These are phyloP conservation scores for Rhinogobius similis DNA, from an alignment of 2,113 vertebrate species.

Conservation along the genomic window DNA sequence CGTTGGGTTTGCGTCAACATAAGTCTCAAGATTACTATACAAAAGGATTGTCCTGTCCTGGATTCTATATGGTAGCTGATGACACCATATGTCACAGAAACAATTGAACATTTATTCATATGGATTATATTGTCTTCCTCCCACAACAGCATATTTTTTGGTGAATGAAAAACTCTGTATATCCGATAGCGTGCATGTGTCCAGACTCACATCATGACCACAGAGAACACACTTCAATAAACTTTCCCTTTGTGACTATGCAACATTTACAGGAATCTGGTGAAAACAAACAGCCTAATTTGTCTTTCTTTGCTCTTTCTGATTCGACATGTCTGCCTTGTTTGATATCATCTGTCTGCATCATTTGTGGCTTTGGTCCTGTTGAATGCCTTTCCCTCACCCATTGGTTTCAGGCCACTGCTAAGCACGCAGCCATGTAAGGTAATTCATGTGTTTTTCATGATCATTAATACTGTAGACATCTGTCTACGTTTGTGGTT, in stretches of 20 bases:
- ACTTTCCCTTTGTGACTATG: slow-evolving; percentile 31
- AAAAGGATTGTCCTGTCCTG: not conserved
- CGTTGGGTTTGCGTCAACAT: not conserved
- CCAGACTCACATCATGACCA: slow-evolving; percentile 11
- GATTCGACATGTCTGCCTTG: slow-evolving; percentile 49
- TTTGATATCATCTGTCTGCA: slow-evolving; percentile 50
- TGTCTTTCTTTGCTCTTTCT: slow-evolving; percentile 48
- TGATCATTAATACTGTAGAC: slow-evolving; percentile 64
- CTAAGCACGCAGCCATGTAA: slow-evolving; percentile 60
- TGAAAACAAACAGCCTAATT: slow-evolving; percentile 50
- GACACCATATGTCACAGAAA: not conserved
- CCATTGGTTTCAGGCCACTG: slow-evolving; percentile 38
- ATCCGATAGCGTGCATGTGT: not conserved
- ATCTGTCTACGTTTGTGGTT: slow-evolving; percentile 62
- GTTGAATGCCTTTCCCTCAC: slow-evolving; percentile 40
- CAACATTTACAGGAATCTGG: slow-evolving; percentile 40
- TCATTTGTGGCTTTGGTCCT: slow-evolving; percentile 30
- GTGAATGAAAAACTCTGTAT: not conserved
- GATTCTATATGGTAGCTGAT: not conserved
- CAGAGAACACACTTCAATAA: slow-evolving; percentile 25
- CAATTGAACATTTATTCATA: not conserved
- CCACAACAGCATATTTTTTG: not conserved
- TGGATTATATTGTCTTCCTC: not conserved
- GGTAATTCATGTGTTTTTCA: slow-evolving; percentile 47
- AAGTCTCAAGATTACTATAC: not conserved